These are phyloP conservation scores for Hystrix cristata DNA, from an alignment of 2,113 vertebrate genomes.

Conservation along the genomic window DNA sequence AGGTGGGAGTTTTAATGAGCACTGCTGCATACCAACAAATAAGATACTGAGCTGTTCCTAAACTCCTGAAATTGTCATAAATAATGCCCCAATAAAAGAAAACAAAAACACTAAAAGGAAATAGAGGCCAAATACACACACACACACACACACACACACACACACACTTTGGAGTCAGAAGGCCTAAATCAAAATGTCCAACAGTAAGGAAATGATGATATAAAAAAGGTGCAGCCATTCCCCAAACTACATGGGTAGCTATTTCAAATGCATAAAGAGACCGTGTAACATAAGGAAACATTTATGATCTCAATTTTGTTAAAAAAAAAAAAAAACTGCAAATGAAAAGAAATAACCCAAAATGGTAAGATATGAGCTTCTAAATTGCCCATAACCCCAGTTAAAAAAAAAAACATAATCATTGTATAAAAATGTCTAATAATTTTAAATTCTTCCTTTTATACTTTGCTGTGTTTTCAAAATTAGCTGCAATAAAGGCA, in stretches of 20 bases:
- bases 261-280: constrained; percentile 21
- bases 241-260: neutral
- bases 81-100: neutral
- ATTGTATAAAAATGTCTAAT: neutral
- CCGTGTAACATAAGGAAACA: neutral
- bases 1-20: neutral
- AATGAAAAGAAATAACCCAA: neutral
- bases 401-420: neutral
- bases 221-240: neutral
- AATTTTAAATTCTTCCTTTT: neutral
- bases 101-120: neutral
- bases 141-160: neutral
- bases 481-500: constrained; percentile 9
- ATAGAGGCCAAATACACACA: neutral
- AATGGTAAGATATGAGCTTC: neutral
- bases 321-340: neutral
- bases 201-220: neutral
- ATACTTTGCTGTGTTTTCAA: neutral
- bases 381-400: neutral
- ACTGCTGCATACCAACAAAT: neutral
- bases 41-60: neutral
- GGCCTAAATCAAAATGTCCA: neutral
- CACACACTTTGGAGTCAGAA: neutral
- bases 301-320: neutral
- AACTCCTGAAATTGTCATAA: neutral